A percentile compares a stretch with the other conserved stretches of the same genome.
Evolutionary conservation across 2,888 invertebrate species (phyloP).

Genomic region (Watsonalla cultraria): DNA sequence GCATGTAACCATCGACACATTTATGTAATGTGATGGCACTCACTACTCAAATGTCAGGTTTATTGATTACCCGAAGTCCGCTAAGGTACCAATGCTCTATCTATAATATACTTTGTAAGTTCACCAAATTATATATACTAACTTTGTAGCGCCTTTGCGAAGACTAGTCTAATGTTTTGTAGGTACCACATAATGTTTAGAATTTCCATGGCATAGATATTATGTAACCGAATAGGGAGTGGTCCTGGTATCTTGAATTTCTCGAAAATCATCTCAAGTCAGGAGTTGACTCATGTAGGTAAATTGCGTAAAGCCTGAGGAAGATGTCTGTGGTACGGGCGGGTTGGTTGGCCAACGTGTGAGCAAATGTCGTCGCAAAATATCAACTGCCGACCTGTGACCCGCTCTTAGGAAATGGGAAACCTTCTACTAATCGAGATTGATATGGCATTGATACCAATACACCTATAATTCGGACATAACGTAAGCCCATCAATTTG

Average conservation of each 20-base stretch:
- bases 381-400: constrained; percentile 63
- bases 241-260: constrained; percentile 23
- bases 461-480: background rate
- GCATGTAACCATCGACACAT: constrained; percentile 2
- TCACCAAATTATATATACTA: background rate
- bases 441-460: constrained; percentile 23
- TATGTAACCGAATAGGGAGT: constrained; percentile 18
- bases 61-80: constrained; percentile 1
- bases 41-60: constrained; percentile 23
- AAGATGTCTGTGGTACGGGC: constrained; percentile 38
- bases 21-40: constrained; percentile 11
- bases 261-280: constrained; percentile 28
- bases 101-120: background rate
- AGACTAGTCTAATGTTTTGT: background rate
- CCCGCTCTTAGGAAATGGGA: constrained; percentile 52
- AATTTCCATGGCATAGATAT: constrained; percentile 15
- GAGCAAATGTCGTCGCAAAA: constrained; percentile 65
- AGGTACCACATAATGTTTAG: background rate
- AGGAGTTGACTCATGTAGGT: constrained; percentile 35
- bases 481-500: no score
- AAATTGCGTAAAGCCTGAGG: constrained; percentile 46
- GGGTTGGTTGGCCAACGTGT: constrained; percentile 54
- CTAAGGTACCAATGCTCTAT: background rate
- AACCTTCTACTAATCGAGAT: constrained; percentile 27
- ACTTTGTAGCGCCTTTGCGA: no score